Conservation (phyloP, 2,113 vertebrate species). For the Tamias sibiricus region DNA sequence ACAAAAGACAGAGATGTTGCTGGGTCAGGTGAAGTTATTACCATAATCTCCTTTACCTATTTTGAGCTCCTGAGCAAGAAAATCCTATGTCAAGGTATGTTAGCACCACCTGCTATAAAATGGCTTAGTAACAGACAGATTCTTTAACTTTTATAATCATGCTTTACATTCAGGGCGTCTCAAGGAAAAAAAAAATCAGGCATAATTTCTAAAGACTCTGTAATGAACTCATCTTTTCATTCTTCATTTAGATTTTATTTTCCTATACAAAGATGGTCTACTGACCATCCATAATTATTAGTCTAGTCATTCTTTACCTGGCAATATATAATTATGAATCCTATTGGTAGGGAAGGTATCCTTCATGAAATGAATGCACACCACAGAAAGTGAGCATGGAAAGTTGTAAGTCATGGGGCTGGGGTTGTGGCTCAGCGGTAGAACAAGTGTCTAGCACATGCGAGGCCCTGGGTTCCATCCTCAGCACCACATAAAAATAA, state of each 20-base stretch:
- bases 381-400: background rate
- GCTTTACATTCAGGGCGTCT: background rate
- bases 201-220: conserved; percentile 4
- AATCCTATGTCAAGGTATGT: conserved; percentile 84
- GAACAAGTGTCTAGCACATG: too few species aligned
- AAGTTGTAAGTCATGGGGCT: conserved; percentile 5
- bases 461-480: too few species aligned
- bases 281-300: background rate
- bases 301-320: background rate
- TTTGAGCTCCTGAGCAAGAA: conserved; percentile 81
- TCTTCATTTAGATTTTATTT: conserved; percentile 45
- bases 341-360: background rate
- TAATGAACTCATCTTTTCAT: conserved; percentile 3
- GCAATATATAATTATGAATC: background rate
- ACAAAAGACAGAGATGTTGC: conserved; percentile 85
- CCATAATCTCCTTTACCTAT: conserved; percentile 83
- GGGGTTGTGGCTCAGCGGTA: too few species aligned
- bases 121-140: background rate
- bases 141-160: conserved; percentile 49
- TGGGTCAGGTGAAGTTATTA: conserved; percentile 84
- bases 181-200: background rate
- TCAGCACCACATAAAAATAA: too few species aligned
- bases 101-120: conserved; percentile 81
- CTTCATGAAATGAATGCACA: background rate
- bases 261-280: conserved; percentile 5